Conservation (phyloP, 1,140 invertebrate species). For the Calephelis virginiensis region DNA sequence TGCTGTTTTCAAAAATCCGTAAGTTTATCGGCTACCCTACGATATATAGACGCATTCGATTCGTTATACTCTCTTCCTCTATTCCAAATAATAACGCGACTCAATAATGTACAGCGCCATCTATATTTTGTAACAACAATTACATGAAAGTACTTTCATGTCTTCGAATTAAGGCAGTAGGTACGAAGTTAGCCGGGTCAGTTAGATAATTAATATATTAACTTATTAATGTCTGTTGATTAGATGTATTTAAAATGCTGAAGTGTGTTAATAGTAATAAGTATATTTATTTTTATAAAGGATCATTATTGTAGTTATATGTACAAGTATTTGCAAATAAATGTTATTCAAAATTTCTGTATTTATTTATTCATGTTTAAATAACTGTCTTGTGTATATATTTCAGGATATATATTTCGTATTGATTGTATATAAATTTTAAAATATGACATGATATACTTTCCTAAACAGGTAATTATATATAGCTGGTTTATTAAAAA, state of each 20-base stretch:
- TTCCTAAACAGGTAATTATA: neutral
- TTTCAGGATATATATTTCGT: neutral
- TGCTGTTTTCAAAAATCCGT: too few species aligned
- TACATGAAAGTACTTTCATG: too few species aligned
- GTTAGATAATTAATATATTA: conserved; percentile 4
- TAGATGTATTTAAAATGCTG: conserved; percentile 18
- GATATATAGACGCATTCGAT: too few species aligned
- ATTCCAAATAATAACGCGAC: too few species aligned
- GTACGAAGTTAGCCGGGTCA: too few species aligned
- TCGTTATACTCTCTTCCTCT: too few species aligned
- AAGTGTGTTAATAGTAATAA: conserved; percentile 32
- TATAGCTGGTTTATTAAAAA: too few species aligned
- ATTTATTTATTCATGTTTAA: conserved; percentile 27
- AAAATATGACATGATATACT: neutral
- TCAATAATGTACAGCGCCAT: too few species aligned
- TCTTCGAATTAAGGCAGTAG: too few species aligned
- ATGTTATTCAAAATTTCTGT: conserved; percentile 36
- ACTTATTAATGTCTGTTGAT: conserved; percentile 4
- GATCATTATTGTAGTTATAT: conserved; percentile 43
- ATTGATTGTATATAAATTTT: neutral
- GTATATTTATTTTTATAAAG: conserved; percentile 65
- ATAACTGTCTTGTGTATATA: conserved; percentile 2
- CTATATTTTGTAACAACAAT: too few species aligned
- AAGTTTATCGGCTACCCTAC: too few species aligned
- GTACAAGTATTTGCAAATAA: conserved; percentile 49